phyloP scores from a whole-genome alignment of 2,888 invertebrate genomes.

The Euspilapteryx auroguttella region DNA sequence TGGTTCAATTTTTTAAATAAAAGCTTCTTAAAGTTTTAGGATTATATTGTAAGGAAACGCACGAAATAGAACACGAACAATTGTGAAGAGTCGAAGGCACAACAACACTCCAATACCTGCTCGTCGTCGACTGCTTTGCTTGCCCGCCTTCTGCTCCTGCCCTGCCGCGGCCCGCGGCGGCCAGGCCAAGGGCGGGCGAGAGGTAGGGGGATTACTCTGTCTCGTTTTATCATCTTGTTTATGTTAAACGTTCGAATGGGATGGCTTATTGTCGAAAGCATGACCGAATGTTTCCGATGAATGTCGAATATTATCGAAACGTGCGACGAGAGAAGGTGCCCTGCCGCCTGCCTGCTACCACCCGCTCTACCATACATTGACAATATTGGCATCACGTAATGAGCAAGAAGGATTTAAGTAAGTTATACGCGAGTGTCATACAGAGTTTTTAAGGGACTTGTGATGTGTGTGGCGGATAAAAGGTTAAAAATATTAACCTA shows the following conservation, averaged over 20 bases:
- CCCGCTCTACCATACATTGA: too few relatives aligned
- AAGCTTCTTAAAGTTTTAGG: background rate
- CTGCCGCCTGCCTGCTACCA: background rate
- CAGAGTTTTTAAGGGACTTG: too few relatives aligned
- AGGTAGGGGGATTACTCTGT: too few relatives aligned
- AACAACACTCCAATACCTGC: conserved; percentile 17
- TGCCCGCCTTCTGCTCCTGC: conserved; percentile 7
- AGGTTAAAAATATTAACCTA: too few relatives aligned
- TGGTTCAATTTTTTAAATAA: background rate
- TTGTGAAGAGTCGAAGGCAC: conserved; percentile 15
- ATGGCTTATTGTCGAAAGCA: background rate
- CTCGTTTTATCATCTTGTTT: background rate
- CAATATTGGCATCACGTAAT: too few relatives aligned
- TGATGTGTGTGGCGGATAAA: too few relatives aligned
- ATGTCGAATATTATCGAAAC: conserved; percentile 20
- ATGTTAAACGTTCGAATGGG: background rate
- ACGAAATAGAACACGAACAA: conserved; percentile 45
- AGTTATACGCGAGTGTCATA: too few relatives aligned
- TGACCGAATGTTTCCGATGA: background rate
- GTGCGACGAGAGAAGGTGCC: background rate
- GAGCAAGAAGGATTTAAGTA: too few relatives aligned
- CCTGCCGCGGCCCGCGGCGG: conserved; percentile 12
- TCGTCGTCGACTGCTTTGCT: conserved; percentile 42
- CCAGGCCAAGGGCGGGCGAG: too few relatives aligned
- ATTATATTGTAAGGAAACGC: conserved; percentile 19